Evolutionary conservation across 2,888 invertebrate species (phyloP), one percentile per base, ranked within the genome.

Genomic region (Xestia xanthographa): DNA sequence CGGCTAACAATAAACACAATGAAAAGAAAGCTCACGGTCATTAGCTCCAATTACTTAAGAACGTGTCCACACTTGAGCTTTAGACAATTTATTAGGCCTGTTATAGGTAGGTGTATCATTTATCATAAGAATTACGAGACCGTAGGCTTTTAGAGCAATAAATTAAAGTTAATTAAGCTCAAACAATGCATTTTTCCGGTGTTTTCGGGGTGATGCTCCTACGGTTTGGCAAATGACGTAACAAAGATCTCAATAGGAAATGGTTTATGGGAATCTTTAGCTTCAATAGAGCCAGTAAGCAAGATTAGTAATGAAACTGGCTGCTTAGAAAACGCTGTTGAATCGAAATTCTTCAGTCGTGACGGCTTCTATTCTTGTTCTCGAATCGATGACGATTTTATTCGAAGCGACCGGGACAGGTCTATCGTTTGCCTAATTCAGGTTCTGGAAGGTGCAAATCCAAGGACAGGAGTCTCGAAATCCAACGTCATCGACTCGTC

Each of bases 11-110:
- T 83, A 77, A 72, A 79, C 53, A 80, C 88, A 86, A 79, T 88
- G 77, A 73, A 79, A 86, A 88, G 85, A 86, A 86, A 86, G 76
- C 76, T 69, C 75, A 74, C 84, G 75, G 79, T 70, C 72, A 86
- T 88, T 86, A 88, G 73, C 79, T 77, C 29, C 88, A 88, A 84
- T 88, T 88, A 86, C 66, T 76, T 43, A 68, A 77, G 87, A 82
- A 56, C 48, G 50, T 71, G 75, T 71, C 77, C 74, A 88, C 73
- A 75, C 63, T 84, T 73, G 77, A 80, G 86, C 63, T 72, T 70
- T 48, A 29, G 45, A 65, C 26, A 50, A 74, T 73, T 74, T 71
- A 82, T 85, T 71, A 77, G 70, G 20, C 17, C 65, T 63, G 34
- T 75, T 75, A 66, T 29, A 56, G 20, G 17, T 26, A 53, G 53